phyloP scores from a whole-genome alignment of 2,113 vertebrate species.

The Nothoprocta perdicaria region DNA sequence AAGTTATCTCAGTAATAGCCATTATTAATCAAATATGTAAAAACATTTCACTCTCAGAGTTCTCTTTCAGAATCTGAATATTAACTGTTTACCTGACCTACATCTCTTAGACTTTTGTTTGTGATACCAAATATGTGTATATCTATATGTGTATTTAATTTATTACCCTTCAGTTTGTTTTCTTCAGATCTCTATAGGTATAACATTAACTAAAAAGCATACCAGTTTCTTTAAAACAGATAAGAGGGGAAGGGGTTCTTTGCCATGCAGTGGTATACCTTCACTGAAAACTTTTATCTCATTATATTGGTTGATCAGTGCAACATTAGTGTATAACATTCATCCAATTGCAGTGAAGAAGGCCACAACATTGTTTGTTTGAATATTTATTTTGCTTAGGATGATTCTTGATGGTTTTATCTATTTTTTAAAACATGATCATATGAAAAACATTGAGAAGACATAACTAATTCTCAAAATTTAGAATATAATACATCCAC shows the following conservation, averaged over 20 bases:
- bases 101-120: neutral
- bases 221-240: neutral
- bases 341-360: neutral
- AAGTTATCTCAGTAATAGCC: neutral
- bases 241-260: neutral
- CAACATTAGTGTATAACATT: neutral
- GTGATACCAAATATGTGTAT: neutral
- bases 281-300: neutral
- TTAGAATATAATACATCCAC: neutral
- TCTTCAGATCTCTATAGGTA: neutral
- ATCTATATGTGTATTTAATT: neutral
- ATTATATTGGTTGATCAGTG: neutral
- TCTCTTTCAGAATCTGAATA: neutral
- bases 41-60: neutral
- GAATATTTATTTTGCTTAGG: neutral
- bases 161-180: neutral
- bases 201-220: neutral
- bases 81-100: neutral
- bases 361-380: slow-evolving; percentile 9
- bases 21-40: neutral
- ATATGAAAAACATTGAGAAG: slow-evolving; percentile 30
- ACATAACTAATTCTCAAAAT: slow-evolving; percentile 40
- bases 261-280: neutral
- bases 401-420: slow-evolving; percentile 3
- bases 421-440: slow-evolving; percentile 5